phyloP scores from a whole-genome alignment of 2,888 invertebrate species.

The Cyaniris semiargus region DNA sequence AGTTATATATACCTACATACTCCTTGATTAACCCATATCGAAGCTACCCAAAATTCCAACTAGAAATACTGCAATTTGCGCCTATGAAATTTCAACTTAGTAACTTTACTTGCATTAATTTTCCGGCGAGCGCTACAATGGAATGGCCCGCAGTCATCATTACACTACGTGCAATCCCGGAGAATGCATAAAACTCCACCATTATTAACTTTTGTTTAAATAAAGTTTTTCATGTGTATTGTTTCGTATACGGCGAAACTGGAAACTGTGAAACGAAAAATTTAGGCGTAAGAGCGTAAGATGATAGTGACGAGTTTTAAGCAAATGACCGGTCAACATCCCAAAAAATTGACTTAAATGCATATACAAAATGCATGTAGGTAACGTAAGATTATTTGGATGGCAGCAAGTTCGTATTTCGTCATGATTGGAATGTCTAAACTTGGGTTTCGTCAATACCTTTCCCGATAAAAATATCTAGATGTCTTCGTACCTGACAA shows the following conservation, averaged over 20 bases:
- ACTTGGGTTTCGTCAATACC: too few relatives aligned
- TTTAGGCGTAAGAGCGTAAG: background rate
- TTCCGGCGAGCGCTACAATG: slow-evolving; percentile 8
- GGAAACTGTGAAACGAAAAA: background rate
- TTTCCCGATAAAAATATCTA: too few relatives aligned
- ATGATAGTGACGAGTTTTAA: background rate
- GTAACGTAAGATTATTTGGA: too few relatives aligned
- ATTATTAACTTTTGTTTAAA: slow-evolving; percentile 20
- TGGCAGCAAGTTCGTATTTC: too few relatives aligned
- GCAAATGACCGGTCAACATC: too few relatives aligned
- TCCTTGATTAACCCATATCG: background rate
- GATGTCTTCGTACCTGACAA: too few relatives aligned
- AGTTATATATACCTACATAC: background rate
- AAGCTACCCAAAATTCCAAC: background rate
- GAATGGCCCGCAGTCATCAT: background rate
- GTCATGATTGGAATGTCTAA: too few relatives aligned
- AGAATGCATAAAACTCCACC: slow-evolving; percentile 14
- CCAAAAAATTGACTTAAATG: too few relatives aligned
- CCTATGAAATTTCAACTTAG: slow-evolving; percentile 19
- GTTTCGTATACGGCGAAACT: slow-evolving; percentile 8
- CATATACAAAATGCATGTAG: too few relatives aligned
- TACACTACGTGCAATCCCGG: background rate
- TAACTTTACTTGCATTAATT: slow-evolving; percentile 11
- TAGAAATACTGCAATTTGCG: background rate
- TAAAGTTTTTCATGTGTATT: slow-evolving; percentile 16